Base-by-base conservation (phyloP, 2,888 invertebrate genomes). In the Drosophila birchii region DNA sequence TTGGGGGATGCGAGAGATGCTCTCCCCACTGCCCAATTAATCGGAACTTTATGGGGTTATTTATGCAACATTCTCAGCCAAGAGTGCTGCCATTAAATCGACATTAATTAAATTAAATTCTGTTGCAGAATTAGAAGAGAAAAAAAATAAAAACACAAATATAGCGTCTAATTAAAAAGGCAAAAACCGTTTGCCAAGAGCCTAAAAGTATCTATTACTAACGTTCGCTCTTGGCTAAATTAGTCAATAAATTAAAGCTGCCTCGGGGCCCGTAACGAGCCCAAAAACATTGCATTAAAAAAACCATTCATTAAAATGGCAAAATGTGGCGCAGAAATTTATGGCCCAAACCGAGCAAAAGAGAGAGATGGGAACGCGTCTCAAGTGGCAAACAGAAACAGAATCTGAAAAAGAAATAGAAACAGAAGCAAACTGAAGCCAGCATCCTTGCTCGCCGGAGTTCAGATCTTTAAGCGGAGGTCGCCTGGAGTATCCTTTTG, bases 241-340 rank as follows among this genome's bases (percentile, higher is more conserved):
- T 85, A 86, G 89, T 89, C 82, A 80, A 86, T 86, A 86, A 86
- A 86, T 86, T 89, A 87, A 89, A 39, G 51, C 41, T 56, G 66
- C 34, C 26, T n/a, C 47, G 47, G 47, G 26, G 59, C 32, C 32
- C 41, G 60, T 75, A 86, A 89, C 78, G 87, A 85, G 86, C 75
- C 78, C 61, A 75, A 74, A 76, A 89, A 82, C 88, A 88, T 89
- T 89, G 79, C 87, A 87, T 89, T 86, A 89, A 86, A 81, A 90
- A 89, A 78, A 88, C 90, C 87, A 87, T 87, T 87, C 87, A 90
- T 87, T 87, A 90, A 88, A 87, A 77, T 89, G 88, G 90, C 85
- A 80, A 90, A 88, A 83, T 86, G 88, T 83, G 87, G 88, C 87
- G 75, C 74, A 69, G 53, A 78, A 88, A 88, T 87, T 90, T 87